Conservation (phyloP, 2,888 invertebrate species). For the Ecliptopera silaceata region DNA sequence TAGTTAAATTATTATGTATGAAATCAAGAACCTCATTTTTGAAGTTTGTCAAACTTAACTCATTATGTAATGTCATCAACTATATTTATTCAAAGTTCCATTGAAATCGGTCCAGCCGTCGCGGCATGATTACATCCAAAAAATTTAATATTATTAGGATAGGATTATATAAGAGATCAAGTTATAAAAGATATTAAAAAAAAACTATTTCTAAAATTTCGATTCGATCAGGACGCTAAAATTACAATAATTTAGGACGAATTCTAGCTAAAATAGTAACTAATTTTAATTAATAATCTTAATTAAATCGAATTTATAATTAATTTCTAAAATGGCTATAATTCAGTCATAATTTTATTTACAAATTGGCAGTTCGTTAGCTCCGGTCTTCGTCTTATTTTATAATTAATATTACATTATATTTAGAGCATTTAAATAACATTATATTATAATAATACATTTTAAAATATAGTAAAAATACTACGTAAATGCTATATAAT, state of each 20-base stretch:
- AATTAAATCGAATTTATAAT: background rate
- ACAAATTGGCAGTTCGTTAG: slow-evolving; percentile 76
- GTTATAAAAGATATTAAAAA: background rate
- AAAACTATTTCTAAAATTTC: slow-evolving; percentile 45
- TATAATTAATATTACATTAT: slow-evolving; percentile 1
- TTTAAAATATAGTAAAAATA: no score
- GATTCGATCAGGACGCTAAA: slow-evolving; percentile 68
- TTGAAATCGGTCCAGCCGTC: background rate
- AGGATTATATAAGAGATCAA: background rate
- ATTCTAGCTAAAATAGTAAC: slow-evolving; percentile 12
- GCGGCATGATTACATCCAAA: no score
- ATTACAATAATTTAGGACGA: slow-evolving; percentile 67
- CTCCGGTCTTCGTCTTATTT: slow-evolving; percentile 54
- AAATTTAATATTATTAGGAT: no score
- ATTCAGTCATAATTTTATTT: slow-evolving; percentile 66
- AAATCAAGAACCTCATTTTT: no score
- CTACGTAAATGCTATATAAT: no score
- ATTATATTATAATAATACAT: no score
- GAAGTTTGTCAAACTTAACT: no score
- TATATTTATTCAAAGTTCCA: background rate
- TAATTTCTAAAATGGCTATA: slow-evolving; percentile 49
- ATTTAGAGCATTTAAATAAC: background rate
- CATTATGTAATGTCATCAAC: no score
- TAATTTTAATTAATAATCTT: background rate
- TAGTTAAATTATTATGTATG: no score